phyloP scores from a whole-genome alignment of 2,797 vertebrate species.

The Allobates femoralis region DNA sequence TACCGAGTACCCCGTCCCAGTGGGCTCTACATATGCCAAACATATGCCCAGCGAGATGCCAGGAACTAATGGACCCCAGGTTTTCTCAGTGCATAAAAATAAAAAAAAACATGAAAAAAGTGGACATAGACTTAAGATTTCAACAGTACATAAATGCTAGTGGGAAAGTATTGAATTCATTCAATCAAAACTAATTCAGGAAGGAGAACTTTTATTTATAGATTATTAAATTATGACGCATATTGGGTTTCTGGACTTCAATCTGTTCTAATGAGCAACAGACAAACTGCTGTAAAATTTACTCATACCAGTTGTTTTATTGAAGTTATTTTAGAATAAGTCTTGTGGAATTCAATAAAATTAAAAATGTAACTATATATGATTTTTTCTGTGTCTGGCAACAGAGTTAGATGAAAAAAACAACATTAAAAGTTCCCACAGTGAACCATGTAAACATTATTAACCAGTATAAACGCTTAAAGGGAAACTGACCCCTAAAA shows the following conservation, averaged over 20 bases:
- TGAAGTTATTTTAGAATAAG: background rate
- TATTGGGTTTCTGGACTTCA: background rate
- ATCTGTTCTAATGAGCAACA: background rate
- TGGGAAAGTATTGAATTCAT: background rate
- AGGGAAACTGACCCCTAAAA: too few species aligned
- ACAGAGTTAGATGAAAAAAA: background rate
- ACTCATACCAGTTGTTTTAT: constrained; percentile 6
- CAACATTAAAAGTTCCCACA: background rate
- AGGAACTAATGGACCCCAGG: too few species aligned
- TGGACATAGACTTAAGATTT: background rate
- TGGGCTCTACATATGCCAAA: too few species aligned
- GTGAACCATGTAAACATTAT: background rate
- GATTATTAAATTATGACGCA: background rate
- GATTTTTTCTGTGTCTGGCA: background rate
- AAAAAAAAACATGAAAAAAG: background rate
- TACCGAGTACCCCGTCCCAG: too few species aligned
- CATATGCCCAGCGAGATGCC: too few species aligned
- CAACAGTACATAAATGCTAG: background rate
- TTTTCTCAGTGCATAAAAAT: too few species aligned
- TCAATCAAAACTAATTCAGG: background rate
- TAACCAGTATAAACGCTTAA: background rate
- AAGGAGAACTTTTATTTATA: constrained; percentile 5
- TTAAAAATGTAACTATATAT: background rate
- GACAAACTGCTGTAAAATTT: background rate
- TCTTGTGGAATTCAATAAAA: background rate